Evolutionary conservation across 2,888 invertebrate species (phyloP).

Genomic region (Hypena proboscidalis): DNA sequence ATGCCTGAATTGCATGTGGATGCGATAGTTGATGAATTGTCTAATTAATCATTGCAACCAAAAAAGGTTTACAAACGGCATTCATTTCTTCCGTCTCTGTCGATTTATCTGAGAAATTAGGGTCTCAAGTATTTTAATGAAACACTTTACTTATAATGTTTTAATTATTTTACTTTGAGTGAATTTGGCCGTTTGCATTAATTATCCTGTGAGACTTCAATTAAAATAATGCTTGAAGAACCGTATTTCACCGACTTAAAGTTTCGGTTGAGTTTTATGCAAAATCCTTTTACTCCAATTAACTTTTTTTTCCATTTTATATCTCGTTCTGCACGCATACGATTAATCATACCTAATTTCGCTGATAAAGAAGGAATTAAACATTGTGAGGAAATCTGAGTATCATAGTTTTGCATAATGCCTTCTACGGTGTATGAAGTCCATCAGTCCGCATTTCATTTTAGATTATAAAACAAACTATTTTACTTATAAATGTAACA

Average conservation of each 20-base stretch:
- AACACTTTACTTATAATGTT: background rate
- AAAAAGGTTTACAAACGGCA: background rate
- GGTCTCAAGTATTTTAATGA: constrained; percentile 2
- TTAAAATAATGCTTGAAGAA: constrained; percentile 16
- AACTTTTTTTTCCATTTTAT: too few relatives aligned
- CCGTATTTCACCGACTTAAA: constrained; percentile 8
- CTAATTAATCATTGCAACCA: background rate
- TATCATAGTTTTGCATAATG: too few relatives aligned
- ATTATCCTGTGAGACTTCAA: constrained; percentile 16
- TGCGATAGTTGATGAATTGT: background rate
- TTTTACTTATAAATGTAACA: too few relatives aligned
- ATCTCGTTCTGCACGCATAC: too few relatives aligned
- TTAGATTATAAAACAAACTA: too few relatives aligned
- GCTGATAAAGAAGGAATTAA: too few relatives aligned
- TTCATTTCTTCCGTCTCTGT: background rate
- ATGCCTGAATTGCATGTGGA: too few relatives aligned
- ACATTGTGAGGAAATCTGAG: too few relatives aligned
- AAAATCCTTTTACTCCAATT: too few relatives aligned
- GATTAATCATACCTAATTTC: too few relatives aligned
- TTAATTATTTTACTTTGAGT: constrained; percentile 5
- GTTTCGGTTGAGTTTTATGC: constrained; percentile 1
- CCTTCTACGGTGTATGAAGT: too few relatives aligned
- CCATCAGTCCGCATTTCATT: too few relatives aligned
- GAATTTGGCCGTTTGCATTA: constrained; percentile 5
- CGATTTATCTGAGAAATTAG: constrained; percentile 6